Evolutionary conservation across 2,888 invertebrate genomes (phyloP).

Genomic region (Scotopteryx bipunctaria): DNA sequence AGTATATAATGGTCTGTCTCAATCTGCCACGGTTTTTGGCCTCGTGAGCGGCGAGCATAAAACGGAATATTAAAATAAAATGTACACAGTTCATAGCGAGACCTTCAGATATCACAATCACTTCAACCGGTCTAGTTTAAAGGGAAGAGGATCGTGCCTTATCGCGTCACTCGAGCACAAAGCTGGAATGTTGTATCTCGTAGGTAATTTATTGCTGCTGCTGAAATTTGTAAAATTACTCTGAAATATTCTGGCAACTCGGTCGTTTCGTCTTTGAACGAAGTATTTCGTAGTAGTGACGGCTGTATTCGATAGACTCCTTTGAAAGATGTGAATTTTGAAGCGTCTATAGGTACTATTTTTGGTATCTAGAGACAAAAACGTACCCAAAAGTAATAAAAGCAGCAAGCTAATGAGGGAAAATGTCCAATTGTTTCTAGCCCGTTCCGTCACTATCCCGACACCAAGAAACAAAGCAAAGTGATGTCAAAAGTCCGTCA

Average conservation of each 20-base stretch:
- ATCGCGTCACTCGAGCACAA: conserved; percentile 47
- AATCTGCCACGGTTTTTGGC: too few relatives aligned
- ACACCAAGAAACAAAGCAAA: too few relatives aligned
- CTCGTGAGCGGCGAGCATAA: too few relatives aligned
- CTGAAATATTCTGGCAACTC: conserved; percentile 22
- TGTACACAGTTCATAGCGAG: not conserved
- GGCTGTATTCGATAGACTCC: not conserved
- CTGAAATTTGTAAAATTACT: conserved; percentile 31
- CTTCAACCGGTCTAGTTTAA: conserved; percentile 42
- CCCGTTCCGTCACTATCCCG: too few relatives aligned
- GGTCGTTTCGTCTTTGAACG: conserved; percentile 3
- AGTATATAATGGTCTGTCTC: too few relatives aligned
- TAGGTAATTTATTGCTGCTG: conserved; percentile 40
- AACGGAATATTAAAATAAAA: too few relatives aligned
- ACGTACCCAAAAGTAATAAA: too few relatives aligned
- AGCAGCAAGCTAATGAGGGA: too few relatives aligned
- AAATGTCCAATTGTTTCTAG: too few relatives aligned
- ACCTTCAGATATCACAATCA: conserved; percentile 26
- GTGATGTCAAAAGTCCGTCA: too few relatives aligned
- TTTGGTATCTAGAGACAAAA: too few relatives aligned
- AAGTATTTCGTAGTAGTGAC: not conserved
- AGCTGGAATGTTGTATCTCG: conserved; percentile 49
- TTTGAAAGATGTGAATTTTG: not conserved
- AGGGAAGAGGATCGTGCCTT: conserved; percentile 53
- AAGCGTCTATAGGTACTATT: too few relatives aligned